phyloP scores from a whole-genome alignment of 1,140 invertebrate species.

The Himalopsyche phryganea region DNA sequence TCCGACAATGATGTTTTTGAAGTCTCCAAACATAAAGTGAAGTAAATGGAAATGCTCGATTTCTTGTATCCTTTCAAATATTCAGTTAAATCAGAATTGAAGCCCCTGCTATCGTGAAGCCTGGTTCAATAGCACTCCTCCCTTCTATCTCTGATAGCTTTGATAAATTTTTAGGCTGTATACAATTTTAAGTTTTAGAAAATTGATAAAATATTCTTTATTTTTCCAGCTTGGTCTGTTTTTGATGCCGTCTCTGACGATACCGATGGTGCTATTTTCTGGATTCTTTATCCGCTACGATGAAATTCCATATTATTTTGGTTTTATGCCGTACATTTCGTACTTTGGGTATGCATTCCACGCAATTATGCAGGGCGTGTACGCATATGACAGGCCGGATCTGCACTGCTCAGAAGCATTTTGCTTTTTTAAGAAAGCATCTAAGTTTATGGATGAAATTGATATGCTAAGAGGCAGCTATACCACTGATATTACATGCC shows the following conservation, averaged over 20 bases:
- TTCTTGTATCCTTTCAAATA: too few relatives aligned
- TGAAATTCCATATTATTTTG: slow-evolving; percentile 70
- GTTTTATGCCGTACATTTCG: slow-evolving; percentile 67
- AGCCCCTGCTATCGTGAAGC: too few relatives aligned
- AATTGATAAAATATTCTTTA: too few relatives aligned
- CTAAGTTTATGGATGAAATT: slow-evolving; percentile 48
- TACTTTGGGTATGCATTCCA: slow-evolving; percentile 82
- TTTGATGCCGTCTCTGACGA: slow-evolving; percentile 73
- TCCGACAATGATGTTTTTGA: too few relatives aligned
- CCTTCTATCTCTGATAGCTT: too few relatives aligned
- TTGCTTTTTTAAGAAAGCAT: slow-evolving; percentile 49
- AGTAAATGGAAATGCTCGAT: too few relatives aligned
- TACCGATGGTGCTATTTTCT: slow-evolving; percentile 80
- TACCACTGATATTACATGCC: slow-evolving; percentile 67
- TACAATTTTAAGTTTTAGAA: too few relatives aligned
- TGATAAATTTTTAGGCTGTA: too few relatives aligned
- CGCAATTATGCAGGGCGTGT: slow-evolving; percentile 70
- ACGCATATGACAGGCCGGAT: slow-evolving; percentile 60
- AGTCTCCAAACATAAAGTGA: too few relatives aligned
- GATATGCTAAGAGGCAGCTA: slow-evolving; percentile 54
- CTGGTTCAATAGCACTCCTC: too few relatives aligned
- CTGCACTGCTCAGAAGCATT: slow-evolving; percentile 53
- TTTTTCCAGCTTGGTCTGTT: slow-evolving; percentile 72
- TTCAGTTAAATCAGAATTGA: too few relatives aligned
- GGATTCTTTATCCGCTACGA: slow-evolving; percentile 81